Evolutionary conservation across 1,140 invertebrate genomes (phyloP), one percentile per base, ranked within the genome.

Genomic region (Apolygus lucorum): DNA sequence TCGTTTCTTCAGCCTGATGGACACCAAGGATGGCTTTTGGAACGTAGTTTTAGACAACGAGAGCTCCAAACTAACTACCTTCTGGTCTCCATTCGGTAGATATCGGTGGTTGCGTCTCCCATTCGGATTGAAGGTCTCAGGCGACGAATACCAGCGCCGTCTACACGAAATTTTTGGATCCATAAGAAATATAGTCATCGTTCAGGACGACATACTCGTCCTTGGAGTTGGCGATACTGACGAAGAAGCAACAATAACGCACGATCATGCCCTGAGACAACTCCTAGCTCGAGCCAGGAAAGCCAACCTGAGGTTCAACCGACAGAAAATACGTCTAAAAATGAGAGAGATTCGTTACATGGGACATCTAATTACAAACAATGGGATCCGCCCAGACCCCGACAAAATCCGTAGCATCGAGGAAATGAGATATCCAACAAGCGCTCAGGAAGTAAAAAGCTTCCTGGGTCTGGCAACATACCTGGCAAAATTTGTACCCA

Each of bases 11-110:
- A 49, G 34, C 34, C 34, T 49, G 34, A 8, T 49, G 8, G 34
- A 49, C 17, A 49, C 34, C 34, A 49, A 49, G 34, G 34, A 49
- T 49, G 34, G 34, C 8, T 49, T 49, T 17, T 49, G 34, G 34
- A 49, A 49, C 34, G 34, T 49, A 8, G 34, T 49, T 67, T 73
- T 84, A 24, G 70, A 72, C 54, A 71, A 79, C 26, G 71, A 78
- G 54, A 78, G 75, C 71, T 74, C 73, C 34, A 72, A 77, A 68
- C 72, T 82, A 8, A 78, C 76, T n/a, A 82, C 82, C 28, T 82
- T 82, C 74, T 65, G 63, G 63, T 25, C 63, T 2, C 79, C 79
- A n/a, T 81, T 79, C 76, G 80, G 78, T 0, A 70, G 77, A 64
- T 82, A 74, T 73, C 72, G 74, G 42, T 80, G 76, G 70, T 72